Evolutionary conservation across 2,113 vertebrate genomes (phyloP).

Genomic region (Calyptommatus sinebrachiatus): DNA sequence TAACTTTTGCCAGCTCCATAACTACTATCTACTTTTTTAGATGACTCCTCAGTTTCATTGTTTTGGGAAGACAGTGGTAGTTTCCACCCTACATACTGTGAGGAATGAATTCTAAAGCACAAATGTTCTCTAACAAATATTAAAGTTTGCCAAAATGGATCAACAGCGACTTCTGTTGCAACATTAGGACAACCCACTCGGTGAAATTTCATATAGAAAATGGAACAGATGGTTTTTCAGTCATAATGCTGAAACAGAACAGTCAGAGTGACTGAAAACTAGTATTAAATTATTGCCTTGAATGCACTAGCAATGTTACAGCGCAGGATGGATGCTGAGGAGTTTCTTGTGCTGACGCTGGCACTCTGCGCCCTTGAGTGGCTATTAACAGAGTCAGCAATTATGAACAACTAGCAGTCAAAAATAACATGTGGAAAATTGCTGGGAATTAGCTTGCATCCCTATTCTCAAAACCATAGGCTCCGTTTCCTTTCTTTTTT

Average conservation of each 20-base stretch:
- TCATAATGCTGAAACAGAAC: slow-evolving; percentile 10
- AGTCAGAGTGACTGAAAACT: background rate
- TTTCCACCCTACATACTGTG: background rate
- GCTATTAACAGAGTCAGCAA: background rate
- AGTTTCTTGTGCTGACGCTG: background rate
- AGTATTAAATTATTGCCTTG: background rate
- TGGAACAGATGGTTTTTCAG: slow-evolving; percentile 15
- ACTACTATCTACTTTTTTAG: no score
- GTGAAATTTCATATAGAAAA: slow-evolving; percentile 4
- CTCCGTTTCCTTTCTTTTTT: no score
- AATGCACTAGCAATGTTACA: background rate
- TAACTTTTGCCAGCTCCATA: no score
- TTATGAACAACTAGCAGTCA: background rate
- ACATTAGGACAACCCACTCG: background rate
- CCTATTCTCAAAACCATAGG: background rate
- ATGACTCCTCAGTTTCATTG: no score
- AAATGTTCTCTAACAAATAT: background rate
- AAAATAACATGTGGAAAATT: background rate
- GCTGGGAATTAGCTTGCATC: background rate
- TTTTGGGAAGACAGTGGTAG: no score
- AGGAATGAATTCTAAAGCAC: background rate
- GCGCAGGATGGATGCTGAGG: slow-evolving; percentile 1
- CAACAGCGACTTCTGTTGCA: background rate
- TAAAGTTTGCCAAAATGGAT: background rate
- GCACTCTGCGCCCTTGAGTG: background rate